Evolutionary conservation across 2,113 vertebrate species (phyloP), one percentile per base, ranked within the genome.

Genomic region (Scatophagus argus): DNA sequence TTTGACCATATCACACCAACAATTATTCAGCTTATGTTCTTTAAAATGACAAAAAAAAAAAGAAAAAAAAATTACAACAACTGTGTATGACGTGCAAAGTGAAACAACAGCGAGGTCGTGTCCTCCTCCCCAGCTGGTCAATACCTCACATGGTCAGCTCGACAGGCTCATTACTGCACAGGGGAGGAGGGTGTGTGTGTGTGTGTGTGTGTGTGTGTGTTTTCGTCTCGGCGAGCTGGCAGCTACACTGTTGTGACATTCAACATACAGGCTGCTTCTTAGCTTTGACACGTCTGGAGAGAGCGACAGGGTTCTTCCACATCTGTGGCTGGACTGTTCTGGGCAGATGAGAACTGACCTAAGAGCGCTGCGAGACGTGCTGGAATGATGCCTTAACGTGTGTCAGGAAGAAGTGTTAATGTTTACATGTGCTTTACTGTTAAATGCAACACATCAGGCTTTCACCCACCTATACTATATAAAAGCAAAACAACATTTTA

Each of bases 371-470:
- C 23, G 76, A 67, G 5, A 10, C 5, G 67, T 25, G 77, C 64
- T 88, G 91, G 89, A 92, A 91, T 90, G 91, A 87, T 82, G 77
- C 46, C 65, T 84, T n/a, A 36, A 83, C 46, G 64, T 58, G 34
- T 49, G 47, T 47, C 61, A 70, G 69, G 63, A 68, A 63, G 66
- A 73, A 34, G 39, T 66, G 59, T 52, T 60, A 77, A 72, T 3
- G 43, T 65, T 43, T 49, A 58, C 60, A 79, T 70, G 60, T 59
- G 56, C 21, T 56, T 51, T 58, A 52, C 71, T 43, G 27, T 59
- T 65, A 77, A 83, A 71, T n/a, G 60, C 38, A 81, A 69, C 72
- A 82, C 32, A 73, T 58, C 49, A 66, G 74, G 49, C 69, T 7
- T 46, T 23, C 31, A 74, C 56, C 66, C 32, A 39, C 47, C 14